A percentile compares a stretch with the other conserved stretches of the same genome.
phyloP scores from a whole-genome alignment of 2,113 vertebrate genomes.

The Ahaetulla prasina region DNA sequence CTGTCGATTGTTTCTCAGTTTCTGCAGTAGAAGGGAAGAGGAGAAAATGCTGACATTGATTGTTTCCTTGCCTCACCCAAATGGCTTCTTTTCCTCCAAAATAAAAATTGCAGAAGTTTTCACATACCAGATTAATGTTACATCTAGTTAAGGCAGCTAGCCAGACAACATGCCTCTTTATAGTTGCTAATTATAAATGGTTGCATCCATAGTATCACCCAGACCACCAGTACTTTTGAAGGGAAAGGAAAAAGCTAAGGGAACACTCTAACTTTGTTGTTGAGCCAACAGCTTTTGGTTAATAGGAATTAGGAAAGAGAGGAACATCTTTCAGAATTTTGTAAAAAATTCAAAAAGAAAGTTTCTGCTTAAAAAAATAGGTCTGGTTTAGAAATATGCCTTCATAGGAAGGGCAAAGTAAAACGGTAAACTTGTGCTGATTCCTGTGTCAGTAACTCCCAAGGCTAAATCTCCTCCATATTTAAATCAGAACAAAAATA shows the following conservation, averaged over 20 bases:
- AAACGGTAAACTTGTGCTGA: not conserved
- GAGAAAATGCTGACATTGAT: not conserved
- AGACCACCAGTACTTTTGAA: not conserved
- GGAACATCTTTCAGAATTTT: not conserved
- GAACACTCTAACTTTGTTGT: not conserved
- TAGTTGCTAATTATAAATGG: not conserved
- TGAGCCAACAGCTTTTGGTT: not conserved
- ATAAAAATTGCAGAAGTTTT: not conserved
- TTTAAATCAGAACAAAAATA: not conserved
- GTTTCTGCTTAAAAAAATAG: not conserved
- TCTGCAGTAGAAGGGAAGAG: not conserved
- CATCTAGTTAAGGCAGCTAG: not conserved
- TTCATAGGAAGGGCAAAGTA: not conserved
- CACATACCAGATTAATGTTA: not conserved
- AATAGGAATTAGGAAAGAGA: not conserved
- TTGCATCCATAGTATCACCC: not conserved
- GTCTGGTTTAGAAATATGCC: not conserved
- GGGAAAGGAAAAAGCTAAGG: not conserved
- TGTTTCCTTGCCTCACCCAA: not conserved
- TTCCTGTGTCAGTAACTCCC: not conserved
- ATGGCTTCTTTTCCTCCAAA: not conserved
- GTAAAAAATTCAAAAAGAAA: not conserved
- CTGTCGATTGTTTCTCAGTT: not conserved
- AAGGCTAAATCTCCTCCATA: not conserved
- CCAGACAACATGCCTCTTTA: not conserved